Base-by-base conservation (phyloP, 1,140 invertebrate genomes). In the Drosophila subpulchrella region DNA sequence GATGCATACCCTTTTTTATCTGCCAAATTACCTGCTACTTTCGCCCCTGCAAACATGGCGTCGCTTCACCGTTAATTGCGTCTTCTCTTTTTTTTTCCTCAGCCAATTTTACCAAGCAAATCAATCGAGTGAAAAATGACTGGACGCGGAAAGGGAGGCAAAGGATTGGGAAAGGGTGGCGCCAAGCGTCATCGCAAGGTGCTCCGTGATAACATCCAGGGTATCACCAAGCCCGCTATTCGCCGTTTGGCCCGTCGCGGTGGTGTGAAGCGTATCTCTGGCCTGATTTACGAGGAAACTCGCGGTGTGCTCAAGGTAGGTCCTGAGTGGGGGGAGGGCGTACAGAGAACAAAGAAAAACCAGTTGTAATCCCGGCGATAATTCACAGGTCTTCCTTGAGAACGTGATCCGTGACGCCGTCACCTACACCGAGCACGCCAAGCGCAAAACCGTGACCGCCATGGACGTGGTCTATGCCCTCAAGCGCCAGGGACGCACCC, bases 391-490 rank as follows among this genome's bases (percentile, higher is more conserved):
- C 0, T 97, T 97, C 92, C 92, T 97, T 56, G 96, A 97, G 91
- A 97, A 96, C 86, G 95, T 97, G 0, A 97, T 97, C 83, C 94
- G 96, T 59, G 96, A 97, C 92, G 96, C 96, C 11, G 96, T 97
- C 55, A 97, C 96, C n/a, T 97, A 97, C 93, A 96, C 96, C 11
- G 96, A 96, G 91, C 96, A 97, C 92, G 96, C 96, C 73, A 97
- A 96, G 93, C 93, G 96, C 72, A 97, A 97, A 93, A 97, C 96
- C 17, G 95, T 95, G 39, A 97, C 96, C 10, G 96, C 96, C 55
- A 97, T 97, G 96, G 96, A 97, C 89, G 96, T 97, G 13, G 97
- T 97, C 20, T 97, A 97, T 84, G 96, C 96, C 30, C 93, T 97
- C 75, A 97, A 97, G 92, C 93, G 96, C 51, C 96, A 97, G 93